These are phyloP conservation scores for Neolamprologus brichardi DNA, from an alignment of 2,113 vertebrate species.

Conservation along the genomic window DNA sequence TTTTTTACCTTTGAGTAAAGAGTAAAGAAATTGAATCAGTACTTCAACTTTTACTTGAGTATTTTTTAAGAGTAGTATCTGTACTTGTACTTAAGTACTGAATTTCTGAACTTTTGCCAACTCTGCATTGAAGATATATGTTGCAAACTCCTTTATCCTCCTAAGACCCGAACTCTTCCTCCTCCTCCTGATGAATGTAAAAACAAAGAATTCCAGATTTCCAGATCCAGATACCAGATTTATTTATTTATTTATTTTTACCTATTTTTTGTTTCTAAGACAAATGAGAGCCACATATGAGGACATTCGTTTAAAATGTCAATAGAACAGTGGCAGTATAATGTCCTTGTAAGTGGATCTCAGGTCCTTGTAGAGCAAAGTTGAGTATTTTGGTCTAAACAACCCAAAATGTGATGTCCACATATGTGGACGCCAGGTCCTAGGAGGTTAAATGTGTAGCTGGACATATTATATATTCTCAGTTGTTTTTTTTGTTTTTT, in stretches of 20 bases:
- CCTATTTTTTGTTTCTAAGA: not conserved
- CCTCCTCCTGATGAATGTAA: not conserved
- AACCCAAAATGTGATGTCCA: not conserved
- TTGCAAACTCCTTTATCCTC: not conserved
- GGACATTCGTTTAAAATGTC: too few species aligned
- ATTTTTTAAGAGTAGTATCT: not conserved
- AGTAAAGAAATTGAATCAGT: not conserved
- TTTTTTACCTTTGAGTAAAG: not conserved
- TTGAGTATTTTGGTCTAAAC: not conserved
- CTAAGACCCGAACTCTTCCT: not conserved
- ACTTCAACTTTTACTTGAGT: not conserved
- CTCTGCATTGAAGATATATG: not conserved
- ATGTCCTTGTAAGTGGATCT: not conserved
- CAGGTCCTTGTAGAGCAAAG: not conserved
- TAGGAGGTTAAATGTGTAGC: not conserved
- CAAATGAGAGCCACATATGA: too few species aligned
- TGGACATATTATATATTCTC: not conserved
- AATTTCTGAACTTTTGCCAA: not conserved
- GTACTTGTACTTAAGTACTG: not conserved
- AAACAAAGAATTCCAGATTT: not conserved
- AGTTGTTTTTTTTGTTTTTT: accelerated
- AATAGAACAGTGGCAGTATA: not conserved
- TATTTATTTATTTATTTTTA: not conserved
- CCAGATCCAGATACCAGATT: not conserved
- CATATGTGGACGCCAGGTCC: too few species aligned